These are phyloP conservation scores for Hirtodrosophila duncani DNA, from an alignment of 2,888 invertebrate genomes.

Conservation along the genomic window DNA sequence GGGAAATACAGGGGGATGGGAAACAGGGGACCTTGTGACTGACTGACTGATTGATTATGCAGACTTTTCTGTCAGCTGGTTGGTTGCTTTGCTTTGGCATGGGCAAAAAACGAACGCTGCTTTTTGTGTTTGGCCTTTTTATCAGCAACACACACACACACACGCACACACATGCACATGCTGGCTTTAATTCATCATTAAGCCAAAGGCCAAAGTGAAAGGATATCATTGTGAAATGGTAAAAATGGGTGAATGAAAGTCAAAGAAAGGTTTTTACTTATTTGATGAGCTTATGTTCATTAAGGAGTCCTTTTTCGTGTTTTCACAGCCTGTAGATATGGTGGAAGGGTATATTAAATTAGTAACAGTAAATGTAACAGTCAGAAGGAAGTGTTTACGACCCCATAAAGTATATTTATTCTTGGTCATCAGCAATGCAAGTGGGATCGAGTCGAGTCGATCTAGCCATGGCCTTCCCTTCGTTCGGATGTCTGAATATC, in stretches of 20 bases:
- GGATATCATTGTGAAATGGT: conserved; percentile 2
- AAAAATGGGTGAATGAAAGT: background rate
- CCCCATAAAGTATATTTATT: no score
- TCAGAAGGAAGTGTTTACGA: no score
- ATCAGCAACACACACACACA: conserved; percentile 12
- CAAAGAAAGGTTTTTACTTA: background rate
- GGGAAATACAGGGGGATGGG: background rate
- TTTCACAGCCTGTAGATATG: background rate
- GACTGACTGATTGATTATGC: conserved; percentile 66
- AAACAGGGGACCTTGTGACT: conserved; percentile 1
- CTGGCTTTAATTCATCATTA: conserved; percentile 65
- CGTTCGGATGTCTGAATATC: no score
- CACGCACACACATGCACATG: background rate
- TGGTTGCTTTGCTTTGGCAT: conserved; percentile 54
- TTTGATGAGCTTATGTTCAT: conserved; percentile 3
- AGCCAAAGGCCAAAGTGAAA: conserved; percentile 29
- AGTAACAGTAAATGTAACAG: no score
- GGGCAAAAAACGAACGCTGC: background rate
- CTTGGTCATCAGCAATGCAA: no score
- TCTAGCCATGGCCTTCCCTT: no score
- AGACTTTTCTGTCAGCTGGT: conserved; percentile 64
- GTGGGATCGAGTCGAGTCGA: no score
- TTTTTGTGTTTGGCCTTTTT: conserved; percentile 19
- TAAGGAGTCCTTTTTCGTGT: conserved; percentile 12
- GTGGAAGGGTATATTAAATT: no score